Base-by-base conservation (phyloP, 2,888 invertebrate genomes). In the Agrochola macilenta region DNA sequence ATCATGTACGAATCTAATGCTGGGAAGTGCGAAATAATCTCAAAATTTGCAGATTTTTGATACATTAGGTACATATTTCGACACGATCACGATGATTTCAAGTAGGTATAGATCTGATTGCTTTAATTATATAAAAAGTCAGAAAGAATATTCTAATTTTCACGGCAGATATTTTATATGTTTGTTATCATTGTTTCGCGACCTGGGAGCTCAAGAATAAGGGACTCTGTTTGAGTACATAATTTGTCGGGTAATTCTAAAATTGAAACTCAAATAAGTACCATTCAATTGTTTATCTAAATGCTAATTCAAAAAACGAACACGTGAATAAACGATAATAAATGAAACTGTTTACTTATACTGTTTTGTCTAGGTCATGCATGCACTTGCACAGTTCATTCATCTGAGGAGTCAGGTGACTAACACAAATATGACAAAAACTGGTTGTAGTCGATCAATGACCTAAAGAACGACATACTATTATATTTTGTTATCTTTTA, bases 331-430 rank as follows among this genome's bases (percentile, higher is more conserved):
- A 63, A 66, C 12, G 63, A 43, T 39, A 3, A 35, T 35, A 20
- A 26, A 54, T 57, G 20, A 68, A 26, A 57, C 11, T 79, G 57
- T 58, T 83, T 83, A 76, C 30, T 30, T 30, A 30, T 30, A 30
- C 26, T 43, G 9, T 49, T 52, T 63, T 52, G 58, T 64, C 30
- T 69, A 60, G 68, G 79, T 83, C 78, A 64, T 46, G 49, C 49
- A 60, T 63, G 61, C 72, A 57, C 69, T 75, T 65, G 64, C 11
- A 69, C 66, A 82, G 86, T 85, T 82, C 72, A 61, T 64, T 82
- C 71, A 52, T 72, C 68, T 17, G 9, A 23, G 8, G 12, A 49
- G 23, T n/a, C 60, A 3, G 60, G 11, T 61, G 69, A 82, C 39
- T 72, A 69, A 69, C 4, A 43, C 30, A 20, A 26, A 61, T 58